Conservation (phyloP, 1,140 invertebrate species). For the Orchestia grillus region DNA sequence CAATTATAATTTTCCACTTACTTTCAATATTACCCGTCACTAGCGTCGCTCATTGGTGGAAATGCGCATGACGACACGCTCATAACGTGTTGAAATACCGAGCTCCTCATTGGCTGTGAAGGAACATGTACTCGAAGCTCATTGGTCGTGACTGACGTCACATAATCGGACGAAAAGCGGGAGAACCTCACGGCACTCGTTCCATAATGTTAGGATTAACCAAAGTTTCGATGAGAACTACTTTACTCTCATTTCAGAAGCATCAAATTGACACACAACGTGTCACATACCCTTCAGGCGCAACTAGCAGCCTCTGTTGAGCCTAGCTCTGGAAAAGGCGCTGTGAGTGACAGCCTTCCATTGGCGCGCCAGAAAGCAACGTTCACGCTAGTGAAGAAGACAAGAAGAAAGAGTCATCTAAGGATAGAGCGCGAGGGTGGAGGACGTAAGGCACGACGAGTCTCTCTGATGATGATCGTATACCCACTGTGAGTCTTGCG, state of each 20-base stretch:
- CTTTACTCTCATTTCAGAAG: background rate
- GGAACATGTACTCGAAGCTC: background rate
- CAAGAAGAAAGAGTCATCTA: conserved; percentile 10
- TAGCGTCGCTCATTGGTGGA: background rate
- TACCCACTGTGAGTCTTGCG: conserved; percentile 52
- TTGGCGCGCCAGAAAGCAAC: conserved; percentile 25
- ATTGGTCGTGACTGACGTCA: conserved; percentile 55
- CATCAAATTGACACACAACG: background rate
- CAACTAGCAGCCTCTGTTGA: background rate
- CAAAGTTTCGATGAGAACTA: background rate
- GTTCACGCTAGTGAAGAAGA: conserved; percentile 27
- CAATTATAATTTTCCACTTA: conserved; percentile 56
- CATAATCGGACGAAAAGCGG: conserved; percentile 27
- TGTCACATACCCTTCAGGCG: background rate
- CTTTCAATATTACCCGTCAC: conserved; percentile 46
- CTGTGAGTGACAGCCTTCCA: background rate
- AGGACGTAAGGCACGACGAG: conserved; percentile 43
- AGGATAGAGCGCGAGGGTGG: conserved; percentile 44
- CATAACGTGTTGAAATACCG: conserved; percentile 52
- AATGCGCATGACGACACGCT: conserved; percentile 52
- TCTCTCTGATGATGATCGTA: conserved; percentile 48
- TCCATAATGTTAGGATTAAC: conserved; percentile 4
- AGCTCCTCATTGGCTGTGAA: conserved; percentile 8
- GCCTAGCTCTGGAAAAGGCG: background rate
- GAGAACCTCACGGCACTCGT: conserved; percentile 39